Evolutionary conservation across 2,888 invertebrate genomes (phyloP).

Genomic region (Pseudoips prasinana): DNA sequence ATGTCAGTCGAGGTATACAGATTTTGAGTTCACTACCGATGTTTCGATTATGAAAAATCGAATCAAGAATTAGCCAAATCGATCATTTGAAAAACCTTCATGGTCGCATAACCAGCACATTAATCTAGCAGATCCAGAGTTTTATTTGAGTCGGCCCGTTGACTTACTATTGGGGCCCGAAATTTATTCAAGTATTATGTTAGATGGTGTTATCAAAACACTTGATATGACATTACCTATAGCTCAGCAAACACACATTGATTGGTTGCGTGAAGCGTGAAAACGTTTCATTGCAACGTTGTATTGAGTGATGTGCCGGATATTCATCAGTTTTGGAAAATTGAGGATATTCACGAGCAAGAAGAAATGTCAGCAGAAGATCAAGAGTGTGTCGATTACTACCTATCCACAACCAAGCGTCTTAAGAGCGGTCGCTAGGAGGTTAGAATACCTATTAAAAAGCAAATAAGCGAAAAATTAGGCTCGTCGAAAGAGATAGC

Average conservation of each 20-base stretch:
- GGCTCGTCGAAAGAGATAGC: neutral
- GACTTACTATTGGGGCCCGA: conserved; percentile 2
- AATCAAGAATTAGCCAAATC: neutral
- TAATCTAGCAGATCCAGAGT: conserved; percentile 3
- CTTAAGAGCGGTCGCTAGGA: conserved; percentile 1
- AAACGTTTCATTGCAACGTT: conserved; percentile 3
- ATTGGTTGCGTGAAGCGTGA: neutral
- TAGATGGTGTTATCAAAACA: neutral
- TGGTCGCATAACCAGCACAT: conserved; percentile 1
- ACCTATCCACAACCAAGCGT: conserved; percentile 1
- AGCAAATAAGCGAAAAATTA: conserved; percentile 1
- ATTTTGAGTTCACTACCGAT: neutral
- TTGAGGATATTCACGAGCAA: conserved; percentile 1
- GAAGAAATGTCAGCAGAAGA: neutral
- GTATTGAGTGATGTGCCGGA: conserved; percentile 1
- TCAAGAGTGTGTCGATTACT: conserved; percentile 2
- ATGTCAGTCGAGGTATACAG: neutral
- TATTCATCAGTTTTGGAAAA: conserved; percentile 3
- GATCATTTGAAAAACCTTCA: neutral
- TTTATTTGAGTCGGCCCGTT: neutral
- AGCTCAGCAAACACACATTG: conserved; percentile 1
- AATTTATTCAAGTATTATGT: neutral
- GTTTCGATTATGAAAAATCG: conserved; percentile 3
- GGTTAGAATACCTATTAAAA: conserved; percentile 2
- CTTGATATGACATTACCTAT: neutral